These are phyloP conservation scores for Serilophus lunatus DNA, from an alignment of 2,113 vertebrate genomes.

Conservation along the genomic window DNA sequence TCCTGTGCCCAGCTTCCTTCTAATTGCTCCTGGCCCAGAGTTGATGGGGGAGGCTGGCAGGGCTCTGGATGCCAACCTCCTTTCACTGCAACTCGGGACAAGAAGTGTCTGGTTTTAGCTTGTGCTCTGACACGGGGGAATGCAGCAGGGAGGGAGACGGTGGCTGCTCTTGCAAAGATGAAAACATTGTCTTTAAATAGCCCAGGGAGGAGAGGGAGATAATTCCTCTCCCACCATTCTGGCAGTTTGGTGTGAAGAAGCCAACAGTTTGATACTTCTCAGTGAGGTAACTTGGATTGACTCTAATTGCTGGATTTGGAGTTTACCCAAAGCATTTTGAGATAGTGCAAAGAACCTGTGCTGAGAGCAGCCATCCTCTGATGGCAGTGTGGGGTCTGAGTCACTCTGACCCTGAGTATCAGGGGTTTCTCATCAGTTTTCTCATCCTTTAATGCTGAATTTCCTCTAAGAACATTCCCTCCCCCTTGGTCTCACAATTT, in stretches of 20 bases:
- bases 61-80: neutral
- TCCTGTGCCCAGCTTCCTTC: neutral
- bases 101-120: slow-evolving; percentile 10
- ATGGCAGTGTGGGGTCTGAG: too few species aligned
- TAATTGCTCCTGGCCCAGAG: neutral
- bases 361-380: neutral
- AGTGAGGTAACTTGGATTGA: neutral
- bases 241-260: neutral
- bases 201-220: neutral
- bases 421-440: neutral
- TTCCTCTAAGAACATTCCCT: neutral
- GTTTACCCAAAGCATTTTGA: neutral
- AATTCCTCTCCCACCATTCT: neutral
- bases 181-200: neutral
- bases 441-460: neutral
- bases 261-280: neutral
- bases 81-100: neutral
- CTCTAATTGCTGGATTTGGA: neutral
- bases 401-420: neutral
- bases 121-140: neutral
- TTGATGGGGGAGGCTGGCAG: slow-evolving; percentile 35
- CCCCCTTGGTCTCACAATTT: neutral
- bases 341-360: neutral
- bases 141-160: neutral
- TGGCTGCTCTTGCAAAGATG: neutral